Evolutionary conservation across 2,797 vertebrate species (phyloP).

Genomic region (Sebastes flavidus): DNA sequence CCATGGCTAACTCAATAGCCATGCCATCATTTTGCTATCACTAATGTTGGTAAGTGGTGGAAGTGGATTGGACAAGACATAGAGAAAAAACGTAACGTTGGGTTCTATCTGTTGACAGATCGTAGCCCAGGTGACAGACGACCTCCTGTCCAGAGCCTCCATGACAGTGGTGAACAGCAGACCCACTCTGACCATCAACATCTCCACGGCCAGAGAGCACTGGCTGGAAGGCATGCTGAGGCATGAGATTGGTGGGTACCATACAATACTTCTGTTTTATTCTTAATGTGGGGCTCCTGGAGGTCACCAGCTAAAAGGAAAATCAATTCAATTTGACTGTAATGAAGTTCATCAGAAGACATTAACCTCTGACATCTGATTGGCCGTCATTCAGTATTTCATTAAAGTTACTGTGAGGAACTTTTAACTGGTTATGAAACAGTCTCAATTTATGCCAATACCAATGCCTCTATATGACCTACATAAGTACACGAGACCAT

Average conservation of each 20-base stretch:
- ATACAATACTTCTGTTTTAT: background rate
- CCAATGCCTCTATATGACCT: too few relatives aligned
- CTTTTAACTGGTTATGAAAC: too few relatives aligned
- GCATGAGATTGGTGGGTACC: slow-evolving; percentile 90
- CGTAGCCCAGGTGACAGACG: slow-evolving; percentile 91
- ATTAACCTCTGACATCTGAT: background rate
- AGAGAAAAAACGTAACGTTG: background rate
- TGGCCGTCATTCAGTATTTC: background rate
- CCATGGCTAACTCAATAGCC: too few relatives aligned
- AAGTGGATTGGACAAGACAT: background rate
- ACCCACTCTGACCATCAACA: slow-evolving; percentile 92
- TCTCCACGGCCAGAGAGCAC: slow-evolving; percentile 88
- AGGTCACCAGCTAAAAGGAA: background rate
- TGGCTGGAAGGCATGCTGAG: slow-evolving; percentile 97
- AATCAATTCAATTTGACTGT: background rate
- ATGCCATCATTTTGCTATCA: background rate
- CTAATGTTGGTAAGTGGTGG: background rate
- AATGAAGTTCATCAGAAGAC: background rate
- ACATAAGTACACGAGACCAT: accelerated
- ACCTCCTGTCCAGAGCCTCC: slow-evolving; percentile 94
- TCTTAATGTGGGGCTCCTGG: background rate
- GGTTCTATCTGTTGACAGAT: slow-evolving; percentile 75
- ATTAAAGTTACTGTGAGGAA: background rate
- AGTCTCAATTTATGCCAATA: too few relatives aligned
- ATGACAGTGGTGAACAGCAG: slow-evolving; percentile 94